Base-by-base conservation (phyloP, 1,140 invertebrate species). In the Chionoecetes opilio region DNA sequence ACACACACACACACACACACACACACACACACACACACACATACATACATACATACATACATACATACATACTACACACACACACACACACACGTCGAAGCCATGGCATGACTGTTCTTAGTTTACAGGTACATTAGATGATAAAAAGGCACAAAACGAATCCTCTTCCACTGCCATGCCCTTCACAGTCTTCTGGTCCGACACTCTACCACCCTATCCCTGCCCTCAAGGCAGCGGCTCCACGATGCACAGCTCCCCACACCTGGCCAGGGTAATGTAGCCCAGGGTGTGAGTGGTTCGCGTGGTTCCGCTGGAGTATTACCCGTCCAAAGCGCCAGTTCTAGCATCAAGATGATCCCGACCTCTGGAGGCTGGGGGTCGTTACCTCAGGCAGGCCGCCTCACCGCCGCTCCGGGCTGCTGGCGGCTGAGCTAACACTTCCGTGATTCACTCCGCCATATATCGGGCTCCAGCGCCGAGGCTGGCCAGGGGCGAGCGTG, bases 381-480 rank as follows among this genome's bases (percentile, higher is more conserved):
- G 46, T 91, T 75, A 91, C 14, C 41, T 75, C 89, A 21, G 32
- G 31, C 89, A 32, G 53, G 46, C 26, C 31, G 11, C 46, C 29
- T 34, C 53, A 82, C 46, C 89, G 31, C 89, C 46, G 46, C 46
- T 34, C n/a, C 26, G n/a, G 26, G 89, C 89, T 91, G 89, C 46
- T 91, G 89, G 89, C 41, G 89, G 89, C 89, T 91, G 89, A 91
- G 89, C 89, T 91, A 91, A 91, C 89, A 91, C 89, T 91, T 91
- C 89, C 89, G 89, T 91, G 89, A 91, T 91, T 91, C 53, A 21
- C 89, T 91, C 21, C n/a, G 89, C 89, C 34, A 75, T 91, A 91
- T 91, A 91, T 91, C 63, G 38, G 89, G 89, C 89, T 91, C 46
- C 89, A 91, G 63, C 89, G 63, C 89, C 46, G 89, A 53, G 46